phyloP scores from a whole-genome alignment of 2,113 vertebrate genomes.

The Tichodroma muraria region DNA sequence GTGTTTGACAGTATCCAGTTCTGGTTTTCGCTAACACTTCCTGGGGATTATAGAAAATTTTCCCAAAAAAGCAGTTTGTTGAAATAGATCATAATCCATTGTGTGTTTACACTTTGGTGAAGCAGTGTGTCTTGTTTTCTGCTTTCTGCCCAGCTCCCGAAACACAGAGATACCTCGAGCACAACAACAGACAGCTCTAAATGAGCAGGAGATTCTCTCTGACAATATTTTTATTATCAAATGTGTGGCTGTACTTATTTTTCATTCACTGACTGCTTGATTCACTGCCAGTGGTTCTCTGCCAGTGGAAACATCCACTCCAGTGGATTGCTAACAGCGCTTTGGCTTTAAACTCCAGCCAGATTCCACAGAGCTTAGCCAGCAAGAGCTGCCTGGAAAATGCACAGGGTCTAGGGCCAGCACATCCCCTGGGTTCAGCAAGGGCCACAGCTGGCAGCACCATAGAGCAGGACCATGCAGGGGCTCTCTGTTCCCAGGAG shows the following conservation, averaged over 20 bases:
- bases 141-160: neutral
- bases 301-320: slow-evolving; percentile 14
- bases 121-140: neutral
- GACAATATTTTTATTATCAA: slow-evolving; percentile 38
- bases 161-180: neutral
- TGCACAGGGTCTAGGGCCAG: neutral
- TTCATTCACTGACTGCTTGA: neutral
- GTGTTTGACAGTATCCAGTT: neutral
- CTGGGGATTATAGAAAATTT: neutral
- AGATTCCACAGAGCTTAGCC: neutral
- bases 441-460: rapidly evolving
- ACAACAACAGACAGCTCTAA: neutral
- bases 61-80: neutral
- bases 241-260: neutral
- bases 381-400: neutral
- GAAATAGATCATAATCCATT: neutral
- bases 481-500: neutral
- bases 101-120: neutral
- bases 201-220: neutral
- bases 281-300: neutral
- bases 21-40: neutral
- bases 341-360: neutral
- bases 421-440: neutral
- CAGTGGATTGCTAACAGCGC: neutral
- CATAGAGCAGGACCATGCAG: neutral